Evolutionary conservation across 2,113 vertebrate species (phyloP).

Genomic region (Riparia riparia): DNA sequence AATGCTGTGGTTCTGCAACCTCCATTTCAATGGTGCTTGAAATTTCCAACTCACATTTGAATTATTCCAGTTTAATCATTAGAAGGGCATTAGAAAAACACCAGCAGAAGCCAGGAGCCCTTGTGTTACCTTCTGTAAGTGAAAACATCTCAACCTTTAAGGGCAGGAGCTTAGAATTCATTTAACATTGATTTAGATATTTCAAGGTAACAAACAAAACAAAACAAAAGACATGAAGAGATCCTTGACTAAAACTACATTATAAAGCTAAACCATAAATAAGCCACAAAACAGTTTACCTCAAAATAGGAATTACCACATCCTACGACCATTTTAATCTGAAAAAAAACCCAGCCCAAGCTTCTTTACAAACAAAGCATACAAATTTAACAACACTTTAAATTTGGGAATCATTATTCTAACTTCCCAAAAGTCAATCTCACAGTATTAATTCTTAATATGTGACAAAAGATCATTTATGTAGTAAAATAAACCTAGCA

Average conservation of each 20-base stretch:
- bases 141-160: neutral
- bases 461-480: conserved; percentile 45
- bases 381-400: neutral
- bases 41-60: neutral
- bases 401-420: neutral
- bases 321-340: neutral
- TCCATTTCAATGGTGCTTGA: neutral
- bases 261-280: neutral
- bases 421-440: neutral
- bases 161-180: neutral
- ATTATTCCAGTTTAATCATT: neutral
- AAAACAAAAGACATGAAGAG: neutral
- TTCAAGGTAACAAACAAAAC: neutral
- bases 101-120: neutral
- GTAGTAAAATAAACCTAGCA: conserved; percentile 20
- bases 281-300: neutral
- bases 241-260: neutral
- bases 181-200: neutral
- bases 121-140: neutral
- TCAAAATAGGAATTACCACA: neutral
- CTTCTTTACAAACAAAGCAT: neutral
- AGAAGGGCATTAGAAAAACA: neutral
- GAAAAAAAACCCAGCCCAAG: fast-evolving
- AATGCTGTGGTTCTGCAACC: neutral
- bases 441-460: conserved; percentile 3